Percentiles rank a stretch among this genome's conserved stretches.
Evolutionary conservation across 2,797 vertebrate species (phyloP).

Genomic region (Cheirogaleus major): DNA sequence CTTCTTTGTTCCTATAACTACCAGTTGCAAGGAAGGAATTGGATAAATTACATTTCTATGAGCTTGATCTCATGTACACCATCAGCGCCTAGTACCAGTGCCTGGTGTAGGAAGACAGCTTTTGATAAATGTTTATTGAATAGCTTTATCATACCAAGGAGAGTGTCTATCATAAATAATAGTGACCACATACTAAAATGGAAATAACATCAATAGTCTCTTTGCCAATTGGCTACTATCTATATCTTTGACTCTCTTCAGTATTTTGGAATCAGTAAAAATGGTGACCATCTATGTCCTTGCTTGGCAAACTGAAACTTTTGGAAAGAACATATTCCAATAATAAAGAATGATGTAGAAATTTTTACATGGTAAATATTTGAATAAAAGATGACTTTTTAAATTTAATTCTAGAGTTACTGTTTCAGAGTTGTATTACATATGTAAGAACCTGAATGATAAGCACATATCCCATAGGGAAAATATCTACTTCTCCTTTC

Average conservation of each 20-base stretch:
- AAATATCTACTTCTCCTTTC: not conserved
- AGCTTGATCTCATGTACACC: not conserved
- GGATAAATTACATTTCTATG: not conserved
- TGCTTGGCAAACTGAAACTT: not conserved
- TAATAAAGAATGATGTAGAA: slow-evolving; percentile 11
- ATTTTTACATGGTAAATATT: slow-evolving; percentile 30
- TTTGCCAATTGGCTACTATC: not conserved
- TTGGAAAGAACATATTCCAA: not conserved
- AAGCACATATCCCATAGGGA: not conserved
- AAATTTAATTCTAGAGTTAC: not conserved
- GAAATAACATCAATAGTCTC: not conserved
- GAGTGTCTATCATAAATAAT: not conserved
- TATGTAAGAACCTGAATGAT: not conserved
- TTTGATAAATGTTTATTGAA: not conserved
- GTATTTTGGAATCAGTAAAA: not conserved
- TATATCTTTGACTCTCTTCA: not conserved
- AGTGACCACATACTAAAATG: not conserved
- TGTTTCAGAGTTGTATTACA: not conserved
- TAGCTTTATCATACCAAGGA: not conserved
- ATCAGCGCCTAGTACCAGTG: not conserved
- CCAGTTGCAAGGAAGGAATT: not conserved
- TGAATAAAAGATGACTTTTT: slow-evolving; percentile 26
- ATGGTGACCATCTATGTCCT: not conserved
- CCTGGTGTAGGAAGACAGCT: not conserved
- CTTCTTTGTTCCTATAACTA: slow-evolving; percentile 30